A percentile compares a stretch with the other conserved stretches of the same genome.
Evolutionary conservation across 2,888 invertebrate species (phyloP).

Genomic region (Electrophaes corylata): DNA sequence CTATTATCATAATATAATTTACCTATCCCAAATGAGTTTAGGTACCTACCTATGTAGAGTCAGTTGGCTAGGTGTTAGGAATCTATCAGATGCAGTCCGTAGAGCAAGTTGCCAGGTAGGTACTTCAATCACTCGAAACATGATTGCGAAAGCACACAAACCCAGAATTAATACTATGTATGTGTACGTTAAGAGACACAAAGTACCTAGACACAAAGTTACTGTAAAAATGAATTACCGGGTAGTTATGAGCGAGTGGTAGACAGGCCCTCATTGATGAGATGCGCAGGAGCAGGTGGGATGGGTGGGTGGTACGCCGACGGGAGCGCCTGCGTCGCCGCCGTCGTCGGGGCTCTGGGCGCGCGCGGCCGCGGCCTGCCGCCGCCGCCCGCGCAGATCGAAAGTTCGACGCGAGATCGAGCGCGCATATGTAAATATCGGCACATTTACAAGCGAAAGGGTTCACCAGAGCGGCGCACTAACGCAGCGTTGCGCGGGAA

Average conservation of each 20-base stretch:
- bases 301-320: slow-evolving; percentile 62
- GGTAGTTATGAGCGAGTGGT: slow-evolving; percentile 34
- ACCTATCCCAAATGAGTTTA: too few species aligned
- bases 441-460: slow-evolving; percentile 85
- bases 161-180: not conserved
- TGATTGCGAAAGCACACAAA: slow-evolving; percentile 5
- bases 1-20: too few species aligned
- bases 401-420: slow-evolving; percentile 82
- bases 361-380: slow-evolving; percentile 53
- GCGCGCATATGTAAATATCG: slow-evolving; percentile 84
- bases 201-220: not conserved
- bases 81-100: not conserved
- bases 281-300: slow-evolving; percentile 79
- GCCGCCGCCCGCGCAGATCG: slow-evolving; percentile 77
- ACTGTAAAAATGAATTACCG: slow-evolving; percentile 29
- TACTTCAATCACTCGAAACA: not conserved
- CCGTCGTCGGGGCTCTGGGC: slow-evolving; percentile 42
- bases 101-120: not conserved
- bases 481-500: slow-evolving; percentile 84
- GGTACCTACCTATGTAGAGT: too few species aligned
- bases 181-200: not conserved
- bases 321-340: slow-evolving; percentile 31
- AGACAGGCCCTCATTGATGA: slow-evolving; percentile 49
- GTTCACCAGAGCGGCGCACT: slow-evolving; percentile 84
- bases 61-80: too few species aligned